phyloP scores from a whole-genome alignment of 1,140 invertebrate species.

The Drosophila pectinifera region DNA sequence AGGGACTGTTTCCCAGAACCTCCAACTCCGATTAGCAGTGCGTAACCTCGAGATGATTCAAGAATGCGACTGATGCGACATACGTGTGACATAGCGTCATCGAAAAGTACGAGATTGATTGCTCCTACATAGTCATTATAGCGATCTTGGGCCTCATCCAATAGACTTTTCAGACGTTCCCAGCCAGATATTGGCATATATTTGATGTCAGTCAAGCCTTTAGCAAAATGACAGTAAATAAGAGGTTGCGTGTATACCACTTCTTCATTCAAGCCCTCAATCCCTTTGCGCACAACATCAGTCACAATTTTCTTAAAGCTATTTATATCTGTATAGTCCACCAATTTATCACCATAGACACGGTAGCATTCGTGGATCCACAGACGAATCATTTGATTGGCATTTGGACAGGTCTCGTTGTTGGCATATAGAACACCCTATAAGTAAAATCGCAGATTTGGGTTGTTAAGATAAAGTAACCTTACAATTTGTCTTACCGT shows the following conservation, averaged over 20 bases:
- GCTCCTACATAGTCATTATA: conserved; percentile 95
- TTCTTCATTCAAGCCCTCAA: conserved; percentile 90
- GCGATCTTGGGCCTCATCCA: conserved; percentile 92
- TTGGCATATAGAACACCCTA: conserved; percentile 96
- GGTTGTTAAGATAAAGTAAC: not conserved
- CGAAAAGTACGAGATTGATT: conserved; percentile 98
- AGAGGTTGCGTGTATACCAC: conserved; percentile 89
- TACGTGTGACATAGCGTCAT: conserved; percentile 97
- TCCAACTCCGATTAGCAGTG: conserved; percentile 96
- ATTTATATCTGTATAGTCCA: conserved; percentile 91
- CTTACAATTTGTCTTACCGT: conserved; percentile 86
- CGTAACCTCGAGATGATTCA: conserved; percentile 95
- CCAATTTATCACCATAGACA: conserved; percentile 96
- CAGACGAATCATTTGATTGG: conserved; percentile 90
- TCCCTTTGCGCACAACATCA: conserved; percentile 93
- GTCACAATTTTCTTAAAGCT: conserved; percentile 90
- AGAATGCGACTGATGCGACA: conserved; percentile 97
- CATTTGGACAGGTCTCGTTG: conserved; percentile 90
- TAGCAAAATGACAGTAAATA: conserved; percentile 96
- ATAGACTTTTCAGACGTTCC: conserved; percentile 89
- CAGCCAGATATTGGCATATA: conserved; percentile 93
- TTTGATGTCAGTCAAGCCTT: conserved; percentile 95
- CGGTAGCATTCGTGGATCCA: conserved; percentile 96
- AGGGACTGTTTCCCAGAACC: conserved; percentile 97
- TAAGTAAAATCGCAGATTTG: conserved; percentile 10